phyloP scores from a whole-genome alignment of 2,888 invertebrate species.

The Bellardia bayeri region DNA sequence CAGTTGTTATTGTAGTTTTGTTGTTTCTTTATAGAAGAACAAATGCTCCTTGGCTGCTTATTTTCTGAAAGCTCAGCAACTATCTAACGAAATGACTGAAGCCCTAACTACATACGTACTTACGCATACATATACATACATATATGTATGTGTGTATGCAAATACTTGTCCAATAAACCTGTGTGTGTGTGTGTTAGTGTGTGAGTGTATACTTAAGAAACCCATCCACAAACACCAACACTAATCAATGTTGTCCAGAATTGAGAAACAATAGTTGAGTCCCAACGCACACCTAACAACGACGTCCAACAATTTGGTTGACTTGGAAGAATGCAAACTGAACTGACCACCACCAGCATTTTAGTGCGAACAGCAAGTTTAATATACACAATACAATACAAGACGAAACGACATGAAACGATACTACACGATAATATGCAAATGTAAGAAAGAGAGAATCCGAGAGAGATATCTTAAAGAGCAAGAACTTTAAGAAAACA shows the following conservation, averaged over 20 bases:
- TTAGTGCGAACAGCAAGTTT: not conserved
- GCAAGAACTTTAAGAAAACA: slow-evolving; percentile 62
- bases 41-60: slow-evolving; percentile 55
- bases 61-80: slow-evolving; percentile 58
- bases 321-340: slow-evolving; percentile 57
- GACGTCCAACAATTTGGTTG: slow-evolving; percentile 61
- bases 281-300: slow-evolving; percentile 63
- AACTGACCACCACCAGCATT: slow-evolving; percentile 64
- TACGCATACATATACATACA: not conserved
- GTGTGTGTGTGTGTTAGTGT: slow-evolving; percentile 15
- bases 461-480: slow-evolving; percentile 68
- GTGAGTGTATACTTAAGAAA: slow-evolving; percentile 16
- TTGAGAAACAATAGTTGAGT: slow-evolving; percentile 70
- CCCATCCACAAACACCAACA: slow-evolving; percentile 46
- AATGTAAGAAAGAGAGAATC: slow-evolving; percentile 70
- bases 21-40: slow-evolving; percentile 28
- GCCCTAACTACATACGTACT: slow-evolving; percentile 24
- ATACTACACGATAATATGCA: slow-evolving; percentile 22
- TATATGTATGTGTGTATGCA: slow-evolving; percentile 19
- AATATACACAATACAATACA: slow-evolving; percentile 7
- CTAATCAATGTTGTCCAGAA: slow-evolving; percentile 71
- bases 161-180: slow-evolving; percentile 28
- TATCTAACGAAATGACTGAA: slow-evolving; percentile 55
- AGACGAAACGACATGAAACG: slow-evolving; percentile 33
- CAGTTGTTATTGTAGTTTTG: slow-evolving; percentile 39